phyloP scores from a whole-genome alignment of 2,797 vertebrate species.

The Schizopygopsis malacanthus region DNA sequence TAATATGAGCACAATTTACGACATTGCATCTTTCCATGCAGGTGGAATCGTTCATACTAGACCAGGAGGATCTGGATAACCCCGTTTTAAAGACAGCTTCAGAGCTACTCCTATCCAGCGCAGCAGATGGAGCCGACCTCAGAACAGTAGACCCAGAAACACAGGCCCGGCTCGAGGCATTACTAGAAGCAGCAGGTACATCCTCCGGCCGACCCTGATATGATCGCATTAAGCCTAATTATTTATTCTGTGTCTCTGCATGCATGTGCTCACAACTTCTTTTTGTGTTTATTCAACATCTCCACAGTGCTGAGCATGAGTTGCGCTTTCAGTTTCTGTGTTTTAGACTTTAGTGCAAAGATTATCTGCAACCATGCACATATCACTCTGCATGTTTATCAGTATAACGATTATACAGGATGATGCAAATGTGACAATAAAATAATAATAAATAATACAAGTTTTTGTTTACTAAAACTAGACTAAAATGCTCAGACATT shows the following conservation, averaged over 20 bases:
- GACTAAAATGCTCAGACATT: too few species aligned
- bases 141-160: slow-evolving; percentile 98
- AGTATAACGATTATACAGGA: too few species aligned
- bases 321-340: neutral
- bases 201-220: slow-evolving; percentile 6
- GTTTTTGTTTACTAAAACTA: too few species aligned
- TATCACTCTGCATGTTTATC: too few species aligned
- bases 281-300: neutral
- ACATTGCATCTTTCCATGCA: slow-evolving; percentile 62
- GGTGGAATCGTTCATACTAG: slow-evolving; percentile 99
- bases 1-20: neutral
- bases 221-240: slow-evolving; percentile 21
- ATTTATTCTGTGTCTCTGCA: slow-evolving; percentile 37
- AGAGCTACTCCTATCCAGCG: slow-evolving; percentile 94
- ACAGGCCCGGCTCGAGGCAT: slow-evolving; percentile 95
- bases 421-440: too few species aligned
- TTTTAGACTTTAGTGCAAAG: neutral
- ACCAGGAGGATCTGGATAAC: slow-evolving; percentile 99
- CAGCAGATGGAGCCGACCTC: slow-evolving; percentile 95
- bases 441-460: too few species aligned
- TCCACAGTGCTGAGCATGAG: slow-evolving; percentile 38
- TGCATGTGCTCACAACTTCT: slow-evolving; percentile 30
- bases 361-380: too few species aligned
- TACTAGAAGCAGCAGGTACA: slow-evolving; percentile 96
- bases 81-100: slow-evolving; percentile 98